These are phyloP conservation scores for Oryzias sinensis DNA, from an alignment of 2,797 vertebrate genomes.

Conservation along the genomic window DNA sequence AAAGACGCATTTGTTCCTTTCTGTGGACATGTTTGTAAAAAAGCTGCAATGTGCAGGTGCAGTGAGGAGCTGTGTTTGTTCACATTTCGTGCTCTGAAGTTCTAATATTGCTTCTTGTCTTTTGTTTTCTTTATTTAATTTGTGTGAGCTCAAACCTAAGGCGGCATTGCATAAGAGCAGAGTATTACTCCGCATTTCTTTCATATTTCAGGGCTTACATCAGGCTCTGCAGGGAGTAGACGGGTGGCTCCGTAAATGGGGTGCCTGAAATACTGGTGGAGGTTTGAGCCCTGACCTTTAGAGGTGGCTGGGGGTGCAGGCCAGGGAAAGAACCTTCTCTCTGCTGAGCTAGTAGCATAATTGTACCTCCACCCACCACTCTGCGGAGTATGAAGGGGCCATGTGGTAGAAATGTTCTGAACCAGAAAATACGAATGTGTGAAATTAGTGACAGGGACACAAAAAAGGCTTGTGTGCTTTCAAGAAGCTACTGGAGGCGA, in stretches of 20 bases:
- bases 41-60: slow-evolving; percentile 18
- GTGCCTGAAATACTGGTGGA: neutral
- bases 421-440: no score
- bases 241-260: neutral
- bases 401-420: no score
- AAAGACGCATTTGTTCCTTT: slow-evolving; percentile 38
- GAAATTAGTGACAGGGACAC: no score
- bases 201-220: slow-evolving; percentile 70
- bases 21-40: slow-evolving; percentile 58
- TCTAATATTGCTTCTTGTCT: slow-evolving; percentile 1
- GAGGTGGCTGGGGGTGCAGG: slow-evolving; percentile 21
- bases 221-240: slow-evolving; percentile 48
- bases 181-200: slow-evolving; percentile 54
- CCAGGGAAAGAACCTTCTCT: slow-evolving; percentile 6
- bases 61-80: slow-evolving; percentile 9
- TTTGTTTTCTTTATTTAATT: slow-evolving; percentile 7
- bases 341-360: slow-evolving; percentile 28
- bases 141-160: slow-evolving; percentile 11
- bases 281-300: slow-evolving; percentile 46
- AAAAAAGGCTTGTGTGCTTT: no score
- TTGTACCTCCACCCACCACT: no score
- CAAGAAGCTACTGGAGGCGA: no score
- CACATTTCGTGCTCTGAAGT: slow-evolving; percentile 15
- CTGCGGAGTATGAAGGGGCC: no score
- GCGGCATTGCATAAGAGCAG: slow-evolving; percentile 41